Base-by-base conservation (phyloP, 2,888 invertebrate genomes). In the Drosophila mercatorum region DNA sequence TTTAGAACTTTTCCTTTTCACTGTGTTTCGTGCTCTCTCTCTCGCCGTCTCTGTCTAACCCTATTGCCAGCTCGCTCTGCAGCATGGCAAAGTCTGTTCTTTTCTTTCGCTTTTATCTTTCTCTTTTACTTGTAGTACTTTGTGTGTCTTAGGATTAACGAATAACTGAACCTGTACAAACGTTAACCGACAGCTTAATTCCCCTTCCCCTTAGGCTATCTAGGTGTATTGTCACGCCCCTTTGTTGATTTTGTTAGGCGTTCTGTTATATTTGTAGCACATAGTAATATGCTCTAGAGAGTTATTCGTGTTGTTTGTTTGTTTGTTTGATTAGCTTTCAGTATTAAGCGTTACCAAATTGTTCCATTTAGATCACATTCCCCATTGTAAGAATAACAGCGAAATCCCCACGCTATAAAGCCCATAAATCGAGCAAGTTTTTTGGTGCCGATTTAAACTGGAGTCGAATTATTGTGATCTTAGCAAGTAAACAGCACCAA, bases 281-380 rank as follows among this genome's bases (percentile, higher is more conserved):
- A 68, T 58, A 26, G 63, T 66, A 28, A 65, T 70, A 65, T 70
- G 58, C 41, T 72, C 22, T 55, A 17, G 44, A 56, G 56, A 41
- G 38, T 28, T 36, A 40, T 41, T 47, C 55, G 47, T 60, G 43
- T 71, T 66, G 56, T 65, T 65, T 53, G 26, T 55, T 71, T 66
- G 56, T 65, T 65, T 53, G 26, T 55, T 53, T 56, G 36, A 56
- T 41, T 72, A 60, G 57, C 67, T 22, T 22, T 34, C 85, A 84
- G 84, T 84, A 88, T 84, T 84, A 88, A 80, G 83, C 81, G 74
- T 78, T 83, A 85, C 83, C 84, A 84, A 84, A 78, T 67, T 76
- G 44, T 63, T 57, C 60, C 63, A 75, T 43, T 34, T 56, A 46
- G 59, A 49, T 52, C 47, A 46, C 52, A 63, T 38, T 55, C 53